Percentiles rank a stretch among this genome's conserved stretches.
Evolutionary conservation across 2,113 vertebrate species (phyloP).

Genomic region (Festucalex cinctus): DNA sequence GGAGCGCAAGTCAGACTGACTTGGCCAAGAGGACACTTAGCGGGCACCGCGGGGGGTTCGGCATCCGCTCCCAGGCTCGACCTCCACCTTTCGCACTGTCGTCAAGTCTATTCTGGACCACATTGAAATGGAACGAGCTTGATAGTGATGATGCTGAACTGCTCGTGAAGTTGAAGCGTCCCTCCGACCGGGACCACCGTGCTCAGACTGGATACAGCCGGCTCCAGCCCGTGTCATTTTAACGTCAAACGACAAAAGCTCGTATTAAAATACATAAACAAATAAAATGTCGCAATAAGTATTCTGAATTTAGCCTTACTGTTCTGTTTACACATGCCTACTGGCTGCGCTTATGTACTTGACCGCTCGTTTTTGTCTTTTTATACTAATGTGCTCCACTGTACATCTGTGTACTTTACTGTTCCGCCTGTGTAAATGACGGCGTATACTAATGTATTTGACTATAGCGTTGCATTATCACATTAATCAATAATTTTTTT

Average conservation of each 20-base stretch:
- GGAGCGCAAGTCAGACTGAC: constrained; percentile 45
- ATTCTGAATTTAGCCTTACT: not conserved
- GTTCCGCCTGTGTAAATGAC: no score
- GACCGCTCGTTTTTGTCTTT: no score
- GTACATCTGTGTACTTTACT: no score
- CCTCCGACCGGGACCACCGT: not conserved
- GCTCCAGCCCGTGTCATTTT: not conserved
- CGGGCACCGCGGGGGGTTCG: constrained; percentile 58
- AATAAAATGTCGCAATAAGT: no score
- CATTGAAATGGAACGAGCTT: not conserved
- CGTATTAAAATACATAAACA: not conserved
- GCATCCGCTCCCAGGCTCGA: constrained; percentile 24
- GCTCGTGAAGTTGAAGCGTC: constrained; percentile 28
- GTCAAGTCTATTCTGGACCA: not conserved
- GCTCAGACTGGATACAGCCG: not conserved
- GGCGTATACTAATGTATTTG: no score
- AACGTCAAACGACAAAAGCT: not conserved
- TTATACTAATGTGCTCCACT: no score
- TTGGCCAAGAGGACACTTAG: constrained; percentile 64
- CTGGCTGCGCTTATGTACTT: no score
- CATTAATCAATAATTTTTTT: no score
- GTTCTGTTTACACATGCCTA: no score
- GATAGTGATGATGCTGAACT: not conserved
- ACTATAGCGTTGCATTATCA: no score
- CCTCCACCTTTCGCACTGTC: not conserved